phyloP scores from a whole-genome alignment of 2,888 invertebrate genomes.

The Perdita meconis region DNA sequence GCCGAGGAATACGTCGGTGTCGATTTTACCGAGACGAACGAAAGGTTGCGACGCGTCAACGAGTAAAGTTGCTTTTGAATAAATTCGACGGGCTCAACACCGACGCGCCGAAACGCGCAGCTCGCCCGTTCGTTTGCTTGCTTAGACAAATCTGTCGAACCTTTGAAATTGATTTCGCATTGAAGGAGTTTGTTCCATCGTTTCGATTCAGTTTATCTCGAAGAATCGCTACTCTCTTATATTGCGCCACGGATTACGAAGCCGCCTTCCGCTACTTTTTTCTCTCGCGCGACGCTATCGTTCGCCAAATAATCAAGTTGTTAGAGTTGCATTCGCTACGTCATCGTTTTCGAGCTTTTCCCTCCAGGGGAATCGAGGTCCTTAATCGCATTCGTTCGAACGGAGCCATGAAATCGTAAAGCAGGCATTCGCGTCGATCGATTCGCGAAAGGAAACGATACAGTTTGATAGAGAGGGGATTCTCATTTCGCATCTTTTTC shows the following conservation, averaged over 20 bases:
- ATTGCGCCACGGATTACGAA: neutral
- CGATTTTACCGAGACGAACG: neutral
- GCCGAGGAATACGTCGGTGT: neutral
- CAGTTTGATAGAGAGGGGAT: neutral
- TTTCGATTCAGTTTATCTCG: no score
- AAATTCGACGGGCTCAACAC: no score
- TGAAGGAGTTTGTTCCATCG: no score
- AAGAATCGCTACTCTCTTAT: neutral
- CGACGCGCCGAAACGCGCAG: no score
- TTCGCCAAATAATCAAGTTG: conserved; percentile 4
- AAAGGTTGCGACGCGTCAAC: neutral
- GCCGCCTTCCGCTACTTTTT: neutral
- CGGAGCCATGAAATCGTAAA: neutral
- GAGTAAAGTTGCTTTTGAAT: conserved; percentile 1
- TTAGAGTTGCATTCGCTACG: conserved; percentile 3
- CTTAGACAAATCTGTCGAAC: no score
- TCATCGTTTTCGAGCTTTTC: neutral
- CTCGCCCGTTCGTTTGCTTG: no score
- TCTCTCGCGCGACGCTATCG: neutral
- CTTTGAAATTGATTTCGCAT: no score
- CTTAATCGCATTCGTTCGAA: conserved; percentile 13
- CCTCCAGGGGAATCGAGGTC: neutral
- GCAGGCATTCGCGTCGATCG: conserved; percentile 6
- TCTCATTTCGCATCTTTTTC: neutral
- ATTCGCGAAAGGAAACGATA: conserved; percentile 13